Evolutionary conservation across 2,113 vertebrate genomes (phyloP).

Genomic region (Alethe castanea): DNA sequence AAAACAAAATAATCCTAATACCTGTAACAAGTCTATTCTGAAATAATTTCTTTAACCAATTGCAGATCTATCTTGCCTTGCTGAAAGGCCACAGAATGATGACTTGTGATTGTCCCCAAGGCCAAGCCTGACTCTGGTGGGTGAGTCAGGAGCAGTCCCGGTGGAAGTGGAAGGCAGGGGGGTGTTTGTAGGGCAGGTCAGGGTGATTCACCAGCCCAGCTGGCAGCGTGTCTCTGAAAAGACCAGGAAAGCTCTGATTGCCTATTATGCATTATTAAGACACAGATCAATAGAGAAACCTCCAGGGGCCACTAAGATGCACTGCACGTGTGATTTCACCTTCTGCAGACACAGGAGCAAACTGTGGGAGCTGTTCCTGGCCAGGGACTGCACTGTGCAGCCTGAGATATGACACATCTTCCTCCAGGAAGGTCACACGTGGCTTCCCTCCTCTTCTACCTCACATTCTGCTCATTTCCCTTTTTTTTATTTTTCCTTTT

Average conservation of each 20-base stretch:
- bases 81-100: slow-evolving; percentile 13
- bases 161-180: neutral
- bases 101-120: neutral
- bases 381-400: accelerated
- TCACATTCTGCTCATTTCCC: neutral
- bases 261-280: slow-evolving; percentile 65
- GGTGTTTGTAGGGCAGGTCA: neutral
- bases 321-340: neutral
- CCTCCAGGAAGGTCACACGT: accelerated
- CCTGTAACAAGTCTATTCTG: neutral
- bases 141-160: neutral
- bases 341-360: neutral
- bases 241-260: slow-evolving; percentile 51
- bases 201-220: neutral
- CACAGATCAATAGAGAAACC: slow-evolving; percentile 62
- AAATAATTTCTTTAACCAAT: neutral
- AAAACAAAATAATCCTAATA: neutral
- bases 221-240: neutral
- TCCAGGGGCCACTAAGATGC: neutral
- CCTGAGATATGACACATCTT: neutral
- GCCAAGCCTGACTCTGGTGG: neutral
- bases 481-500: neutral
- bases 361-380: neutral
- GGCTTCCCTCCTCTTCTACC: neutral
- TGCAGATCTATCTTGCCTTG: neutral